Evolutionary conservation across 1,140 invertebrate genomes (phyloP), one percentile per base, ranked within the genome.

Genomic region (Euglossa dilemma): DNA sequence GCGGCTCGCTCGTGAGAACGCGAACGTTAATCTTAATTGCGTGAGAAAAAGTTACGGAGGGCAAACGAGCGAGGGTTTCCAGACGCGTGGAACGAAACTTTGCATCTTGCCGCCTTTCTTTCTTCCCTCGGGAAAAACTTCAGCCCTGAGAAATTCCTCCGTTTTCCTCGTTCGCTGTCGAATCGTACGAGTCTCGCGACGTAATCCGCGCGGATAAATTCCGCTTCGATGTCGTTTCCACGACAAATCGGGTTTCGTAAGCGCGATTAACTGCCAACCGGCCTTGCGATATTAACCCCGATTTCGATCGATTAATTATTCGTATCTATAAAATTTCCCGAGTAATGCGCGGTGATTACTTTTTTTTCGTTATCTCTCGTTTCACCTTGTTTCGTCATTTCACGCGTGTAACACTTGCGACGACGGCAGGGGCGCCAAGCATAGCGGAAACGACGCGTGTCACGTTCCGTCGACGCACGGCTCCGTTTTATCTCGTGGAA

Each of bases 1-100:
- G 23, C 50, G 23, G 36, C 25, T 64, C 36, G 36, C 36, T 47
- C 79, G 79, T 81, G 79, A 56, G 79, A 81, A 81, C 79, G 71
- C 28, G 52, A 47, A 56, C 71, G 59, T 75, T 81, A 81, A 75
- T 81, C 79, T 66, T 81, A 81, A 81, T 81, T 81, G 61, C 79
- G 52, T 81, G 79, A 47, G 79, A 81, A 75, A 64, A 81, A 81
- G 56, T 73, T 47, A 75, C 16, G 2, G 23, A n/a, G 74, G 61
- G 47, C 36, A 66, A 66, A 36, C 12, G 4, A 16, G 18, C n/a
- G 52, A 28, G 36, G 54, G 18, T 59, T 72, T 47, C 43, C 20
- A 63, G 52, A 56, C 6, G 6, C 20, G 50, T 11, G 43, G 52
- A n/a, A 43, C 11, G 12, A 36, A 43, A 7, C 52, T 14, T 18